phyloP scores from a whole-genome alignment of 2,888 invertebrate species.

The Perithous albicinctus region DNA sequence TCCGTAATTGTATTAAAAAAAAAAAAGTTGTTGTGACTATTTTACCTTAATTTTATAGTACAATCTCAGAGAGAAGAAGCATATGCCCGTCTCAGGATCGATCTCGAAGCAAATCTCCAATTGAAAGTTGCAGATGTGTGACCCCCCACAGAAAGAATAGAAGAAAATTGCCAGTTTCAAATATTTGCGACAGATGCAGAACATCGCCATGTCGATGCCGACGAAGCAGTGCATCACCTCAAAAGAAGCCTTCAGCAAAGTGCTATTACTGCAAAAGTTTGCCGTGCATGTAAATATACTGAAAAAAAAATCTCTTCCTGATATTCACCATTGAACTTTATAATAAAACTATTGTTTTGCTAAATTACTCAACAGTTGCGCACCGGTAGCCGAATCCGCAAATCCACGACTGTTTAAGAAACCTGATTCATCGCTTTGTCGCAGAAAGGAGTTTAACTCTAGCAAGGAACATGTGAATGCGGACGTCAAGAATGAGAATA shows the following conservation, averaged over 20 bases:
- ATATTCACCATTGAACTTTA: neutral
- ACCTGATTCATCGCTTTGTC: conserved; percentile 51
- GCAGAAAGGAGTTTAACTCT: conserved; percentile 44
- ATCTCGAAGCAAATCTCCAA: conserved; percentile 64
- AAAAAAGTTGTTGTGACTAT: too few relatives aligned
- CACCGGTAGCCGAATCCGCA: neutral
- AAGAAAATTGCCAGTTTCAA: conserved; percentile 42
- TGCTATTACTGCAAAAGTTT: conserved; percentile 79
- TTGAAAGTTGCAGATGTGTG: conserved; percentile 63
- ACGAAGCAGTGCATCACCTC: conserved; percentile 52
- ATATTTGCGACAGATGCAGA: conserved; percentile 70
- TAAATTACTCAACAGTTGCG: conserved; percentile 28
- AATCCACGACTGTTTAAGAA: conserved; percentile 51
- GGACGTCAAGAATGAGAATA: conserved; percentile 31
- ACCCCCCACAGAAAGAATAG: conserved; percentile 52
- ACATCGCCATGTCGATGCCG: conserved; percentile 73
- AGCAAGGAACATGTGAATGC: conserved; percentile 17
- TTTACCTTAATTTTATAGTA: conserved; percentile 9
- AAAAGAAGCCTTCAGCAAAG: conserved; percentile 73
- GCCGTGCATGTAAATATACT: conserved; percentile 75
- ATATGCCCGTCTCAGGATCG: conserved; percentile 53
- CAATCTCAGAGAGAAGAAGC: conserved; percentile 49
- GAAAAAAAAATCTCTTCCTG: neutral
- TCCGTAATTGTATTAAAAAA: too few relatives aligned
- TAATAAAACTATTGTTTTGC: neutral